phyloP scores from a whole-genome alignment of 2,797 vertebrate genomes.

The Hemibagrus guttatus region DNA sequence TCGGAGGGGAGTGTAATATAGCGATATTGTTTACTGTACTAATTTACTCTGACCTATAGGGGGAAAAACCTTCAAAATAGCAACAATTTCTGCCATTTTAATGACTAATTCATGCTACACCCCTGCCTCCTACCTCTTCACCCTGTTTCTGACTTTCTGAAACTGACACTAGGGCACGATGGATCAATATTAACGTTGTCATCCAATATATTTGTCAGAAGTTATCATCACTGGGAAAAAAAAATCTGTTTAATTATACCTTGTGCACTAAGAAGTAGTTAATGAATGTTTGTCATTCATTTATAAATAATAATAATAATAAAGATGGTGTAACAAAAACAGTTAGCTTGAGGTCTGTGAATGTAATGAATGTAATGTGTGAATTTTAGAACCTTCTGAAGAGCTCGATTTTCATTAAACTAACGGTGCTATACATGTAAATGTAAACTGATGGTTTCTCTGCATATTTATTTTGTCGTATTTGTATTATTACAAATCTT shows the following conservation, averaged over 20 bases:
- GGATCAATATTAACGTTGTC: slow-evolving; percentile 3
- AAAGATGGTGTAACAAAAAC: not conserved
- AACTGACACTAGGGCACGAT: not conserved
- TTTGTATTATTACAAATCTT: not conserved
- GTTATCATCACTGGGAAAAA: slow-evolving; percentile 16
- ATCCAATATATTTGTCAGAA: not conserved
- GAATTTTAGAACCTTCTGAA: not conserved
- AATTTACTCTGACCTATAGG: not conserved
- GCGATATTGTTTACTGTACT: not conserved
- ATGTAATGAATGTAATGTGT: not conserved
- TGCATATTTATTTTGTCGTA: not conserved
- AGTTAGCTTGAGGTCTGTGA: not conserved
- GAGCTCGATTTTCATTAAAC: not conserved
- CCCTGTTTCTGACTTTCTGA: not conserved
- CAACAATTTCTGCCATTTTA: not conserved
- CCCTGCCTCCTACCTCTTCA: not conserved
- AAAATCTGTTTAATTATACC: slow-evolving; percentile 5
- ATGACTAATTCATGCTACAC: not conserved
- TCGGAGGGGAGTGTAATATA: not conserved
- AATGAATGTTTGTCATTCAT: slow-evolving; percentile 25
- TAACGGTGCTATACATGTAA: not conserved
- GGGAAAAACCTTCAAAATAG: not conserved
- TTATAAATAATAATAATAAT: not conserved
- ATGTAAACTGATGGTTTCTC: not conserved
- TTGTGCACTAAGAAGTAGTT: slow-evolving; percentile 9